Evolutionary conservation across 2,797 vertebrate species (phyloP).

Genomic region (Sebastes paucispinis): DNA sequence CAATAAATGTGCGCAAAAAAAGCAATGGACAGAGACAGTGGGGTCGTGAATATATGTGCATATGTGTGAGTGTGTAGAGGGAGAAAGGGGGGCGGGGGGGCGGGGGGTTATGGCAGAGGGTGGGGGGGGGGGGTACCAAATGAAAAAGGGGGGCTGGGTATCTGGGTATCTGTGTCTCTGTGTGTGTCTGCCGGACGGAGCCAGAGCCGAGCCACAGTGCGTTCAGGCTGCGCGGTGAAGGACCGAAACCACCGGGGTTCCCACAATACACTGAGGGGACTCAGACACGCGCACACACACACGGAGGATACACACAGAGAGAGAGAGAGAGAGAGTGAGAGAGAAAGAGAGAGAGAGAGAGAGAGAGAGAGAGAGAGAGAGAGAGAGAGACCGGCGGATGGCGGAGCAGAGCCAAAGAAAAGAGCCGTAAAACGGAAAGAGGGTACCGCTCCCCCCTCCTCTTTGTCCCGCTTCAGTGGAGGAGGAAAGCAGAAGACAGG

Average conservation of each 20-base stretch:
- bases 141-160: constrained; percentile 30
- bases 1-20: not conserved
- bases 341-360: constrained; percentile 4
- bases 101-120: not conserved
- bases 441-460: constrained; percentile 48
- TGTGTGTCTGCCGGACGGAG: constrained; percentile 63
- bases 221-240: constrained; percentile 77
- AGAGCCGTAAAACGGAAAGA: constrained; percentile 56
- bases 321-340: constrained; percentile 10
- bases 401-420: constrained; percentile 76
- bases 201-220: constrained; percentile 70
- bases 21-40: not conserved
- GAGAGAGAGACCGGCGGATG: constrained; percentile 71
- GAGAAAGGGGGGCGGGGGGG: constrained; percentile 23
- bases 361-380: not conserved
- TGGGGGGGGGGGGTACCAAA: constrained; percentile 42
- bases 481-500: constrained; percentile 47
- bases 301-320: constrained; percentile 22
- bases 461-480: constrained; percentile 39
- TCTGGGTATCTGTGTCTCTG: constrained; percentile 54
- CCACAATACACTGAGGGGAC: constrained; percentile 69
- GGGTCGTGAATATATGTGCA: constrained; percentile 7
- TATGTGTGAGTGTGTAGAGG: constrained; percentile 34
- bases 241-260: constrained; percentile 77
- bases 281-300: constrained; percentile 34